These are phyloP conservation scores for Leucozona laternaria DNA, from an alignment of 2,888 invertebrate species.

Conservation along the genomic window DNA sequence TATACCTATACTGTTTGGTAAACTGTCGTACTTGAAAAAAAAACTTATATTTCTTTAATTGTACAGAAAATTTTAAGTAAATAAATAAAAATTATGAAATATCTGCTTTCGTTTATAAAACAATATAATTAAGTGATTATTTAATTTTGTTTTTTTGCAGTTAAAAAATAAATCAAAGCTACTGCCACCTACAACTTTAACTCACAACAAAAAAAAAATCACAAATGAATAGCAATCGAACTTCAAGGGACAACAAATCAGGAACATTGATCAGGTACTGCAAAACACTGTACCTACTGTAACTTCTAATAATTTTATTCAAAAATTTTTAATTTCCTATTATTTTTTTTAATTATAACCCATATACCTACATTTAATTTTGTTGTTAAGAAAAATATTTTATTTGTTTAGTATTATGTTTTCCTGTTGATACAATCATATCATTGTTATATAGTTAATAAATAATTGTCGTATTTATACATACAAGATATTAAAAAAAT, in stretches of 20 bases:
- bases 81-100: too few species aligned
- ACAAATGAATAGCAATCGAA: neutral
- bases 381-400: conserved; percentile 44
- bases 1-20: too few species aligned
- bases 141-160: neutral
- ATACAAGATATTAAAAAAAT: conserved; percentile 8
- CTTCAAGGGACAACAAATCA: neutral
- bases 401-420: conserved; percentile 31
- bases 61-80: too few species aligned
- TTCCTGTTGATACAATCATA: conserved; percentile 67
- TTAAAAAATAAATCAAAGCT: neutral
- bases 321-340: neutral
- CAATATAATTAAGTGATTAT: neutral
- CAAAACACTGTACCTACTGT: neutral
- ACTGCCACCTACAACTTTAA: neutral
- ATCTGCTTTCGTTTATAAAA: too few species aligned
- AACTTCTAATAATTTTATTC: neutral
- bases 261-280: neutral
- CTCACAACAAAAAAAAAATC: neutral
- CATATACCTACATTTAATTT: conserved; percentile 7
- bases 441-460: conserved; percentile 72
- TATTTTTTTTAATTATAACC: neutral
- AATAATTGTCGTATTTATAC: conserved; percentile 21
- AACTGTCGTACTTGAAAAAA: too few species aligned
- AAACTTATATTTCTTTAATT: too few species aligned